phyloP scores from a whole-genome alignment of 2,888 invertebrate species.

The Griposia aprilina region DNA sequence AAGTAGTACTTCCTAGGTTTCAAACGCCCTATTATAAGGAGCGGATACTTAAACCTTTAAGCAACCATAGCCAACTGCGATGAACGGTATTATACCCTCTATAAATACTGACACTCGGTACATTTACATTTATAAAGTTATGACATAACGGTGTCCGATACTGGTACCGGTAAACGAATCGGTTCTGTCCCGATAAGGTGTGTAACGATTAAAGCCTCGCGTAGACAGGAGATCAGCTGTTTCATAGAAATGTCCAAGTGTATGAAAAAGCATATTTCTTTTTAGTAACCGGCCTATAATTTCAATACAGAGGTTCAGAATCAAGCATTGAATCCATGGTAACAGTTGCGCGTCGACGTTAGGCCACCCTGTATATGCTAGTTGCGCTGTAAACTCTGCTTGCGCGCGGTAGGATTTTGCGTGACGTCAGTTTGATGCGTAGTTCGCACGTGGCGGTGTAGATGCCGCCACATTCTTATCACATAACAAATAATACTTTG shows the following conservation, averaged over 20 bases:
- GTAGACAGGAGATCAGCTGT: too few species aligned
- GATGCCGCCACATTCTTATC: not conserved
- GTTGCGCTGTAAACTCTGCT: not conserved
- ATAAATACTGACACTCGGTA: slow-evolving; percentile 31
- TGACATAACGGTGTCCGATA: slow-evolving; percentile 42
- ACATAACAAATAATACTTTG: too few species aligned
- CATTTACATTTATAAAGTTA: slow-evolving; percentile 38
- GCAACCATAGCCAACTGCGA: not conserved
- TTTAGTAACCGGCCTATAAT: too few species aligned
- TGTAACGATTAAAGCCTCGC: slow-evolving; percentile 17
- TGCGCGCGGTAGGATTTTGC: not conserved
- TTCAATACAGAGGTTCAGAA: too few species aligned
- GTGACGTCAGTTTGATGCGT: not conserved
- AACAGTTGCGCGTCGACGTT: too few species aligned
- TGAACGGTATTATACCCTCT: not conserved
- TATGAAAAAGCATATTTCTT: too few species aligned
- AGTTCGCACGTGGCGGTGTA: not conserved
- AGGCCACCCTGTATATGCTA: not conserved
- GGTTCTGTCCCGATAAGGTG: slow-evolving; percentile 24
- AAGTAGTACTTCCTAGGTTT: too few species aligned
- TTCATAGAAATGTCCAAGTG: too few species aligned
- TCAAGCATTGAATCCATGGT: too few species aligned
- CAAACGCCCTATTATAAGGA: not conserved
- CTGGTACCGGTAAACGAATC: slow-evolving; percentile 47
- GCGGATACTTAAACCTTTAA: not conserved